phyloP scores from a whole-genome alignment of 2,113 vertebrate species.

The Spheniscus mendiculus region DNA sequence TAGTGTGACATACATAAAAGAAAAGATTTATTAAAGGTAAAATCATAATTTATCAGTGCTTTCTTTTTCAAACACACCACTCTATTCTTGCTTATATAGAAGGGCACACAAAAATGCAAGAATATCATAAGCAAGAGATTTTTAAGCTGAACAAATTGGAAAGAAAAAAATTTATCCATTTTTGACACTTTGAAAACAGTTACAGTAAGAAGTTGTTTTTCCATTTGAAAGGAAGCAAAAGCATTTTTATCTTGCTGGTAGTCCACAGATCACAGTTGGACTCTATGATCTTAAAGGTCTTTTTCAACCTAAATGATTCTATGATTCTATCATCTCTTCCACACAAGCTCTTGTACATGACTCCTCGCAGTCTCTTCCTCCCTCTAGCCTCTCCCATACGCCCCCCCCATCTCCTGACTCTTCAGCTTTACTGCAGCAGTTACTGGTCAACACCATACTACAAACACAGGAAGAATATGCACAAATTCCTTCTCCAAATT shows the following conservation, averaged over 20 bases:
- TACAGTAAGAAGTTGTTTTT: not conserved
- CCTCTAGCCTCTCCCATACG: not conserved
- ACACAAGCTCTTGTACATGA: not conserved
- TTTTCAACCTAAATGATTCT: not conserved
- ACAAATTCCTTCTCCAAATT: not conserved
- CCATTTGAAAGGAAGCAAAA: not conserved
- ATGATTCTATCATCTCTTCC: not conserved
- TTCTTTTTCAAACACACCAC: not conserved
- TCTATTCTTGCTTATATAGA: not conserved
- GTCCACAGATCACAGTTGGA: not conserved
- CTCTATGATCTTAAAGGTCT: not conserved
- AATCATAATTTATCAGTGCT: not conserved
- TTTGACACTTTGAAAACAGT: not conserved
- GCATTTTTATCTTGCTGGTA: not conserved
- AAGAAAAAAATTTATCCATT: not conserved
- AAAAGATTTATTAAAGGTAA: constrained; percentile 6
- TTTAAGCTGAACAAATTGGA: not conserved
- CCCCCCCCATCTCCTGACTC: not conserved
- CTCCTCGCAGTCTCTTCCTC: not conserved
- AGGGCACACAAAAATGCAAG: not conserved
- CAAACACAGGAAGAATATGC: not conserved
- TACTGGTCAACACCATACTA: not conserved
- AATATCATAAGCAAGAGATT: not conserved
- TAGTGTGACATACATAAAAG: not conserved
- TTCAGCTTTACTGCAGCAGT: not conserved